Evolutionary conservation across 2,797 vertebrate genomes (phyloP), one percentile per base, ranked within the genome.

Genomic region (Sphenodon punctatus): DNA sequence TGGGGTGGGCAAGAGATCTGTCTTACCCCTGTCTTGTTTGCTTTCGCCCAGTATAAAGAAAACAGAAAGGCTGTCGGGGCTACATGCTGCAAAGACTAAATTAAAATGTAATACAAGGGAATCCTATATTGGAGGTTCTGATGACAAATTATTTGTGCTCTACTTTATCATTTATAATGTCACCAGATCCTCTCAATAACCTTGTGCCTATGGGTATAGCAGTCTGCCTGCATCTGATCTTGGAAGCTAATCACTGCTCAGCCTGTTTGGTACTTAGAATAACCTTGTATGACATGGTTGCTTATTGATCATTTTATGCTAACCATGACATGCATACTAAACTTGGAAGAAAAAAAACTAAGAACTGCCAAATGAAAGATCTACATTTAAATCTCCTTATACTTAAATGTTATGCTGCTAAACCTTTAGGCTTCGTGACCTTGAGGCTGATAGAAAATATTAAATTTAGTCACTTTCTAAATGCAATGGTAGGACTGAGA

Each of bases 241-340:
- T 79, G 86, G 86, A 82, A 78, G 45, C 25, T 77, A 69, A 69
- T 84, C 38, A 67, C 75, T 36, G 22, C 25, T 0, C 16, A 81
- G 86, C 48, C 49, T 16, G 20, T 71, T 75, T 5, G 5, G 69
- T 78, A 63, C 84, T 84, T 79, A 80, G 72, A 87, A 78, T 74
- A 86, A 88, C 88, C 88, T 91, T 88, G 89, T 11, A 43, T 73
- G 76, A 59, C 88, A 80, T 77, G 60, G 74, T 67, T 84, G 76
- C 77, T 69, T 69, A 91, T 89, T 7, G 70, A 93, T 87, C 2
- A 7, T 63, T 72, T 27, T 2, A 2, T 39, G 49, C 76, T 53
- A 63, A 38, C 63, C 80, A 84, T 11, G 72, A 85, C 76, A 45
- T 38, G 56, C 65, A 53, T 8, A 34, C 68, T 66, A 84, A 90